Percentiles rank a stretch among this genome's conserved stretches.
These are phyloP conservation scores for Gobius niger DNA, from an alignment of 2,113 vertebrate species.

Conservation along the genomic window DNA sequence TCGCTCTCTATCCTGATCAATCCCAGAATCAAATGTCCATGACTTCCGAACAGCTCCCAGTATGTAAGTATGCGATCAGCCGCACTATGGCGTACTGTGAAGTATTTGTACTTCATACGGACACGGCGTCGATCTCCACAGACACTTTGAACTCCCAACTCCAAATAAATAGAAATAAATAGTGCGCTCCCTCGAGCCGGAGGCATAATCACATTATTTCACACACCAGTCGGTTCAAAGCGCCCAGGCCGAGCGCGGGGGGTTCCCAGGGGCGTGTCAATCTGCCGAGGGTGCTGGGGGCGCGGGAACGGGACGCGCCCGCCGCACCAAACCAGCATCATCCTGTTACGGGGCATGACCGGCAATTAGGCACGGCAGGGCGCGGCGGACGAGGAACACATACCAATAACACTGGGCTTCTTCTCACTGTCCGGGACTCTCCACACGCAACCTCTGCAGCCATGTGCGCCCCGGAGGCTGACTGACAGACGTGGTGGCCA, in stretches of 20 bases:
- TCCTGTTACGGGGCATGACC: constrained; percentile 71
- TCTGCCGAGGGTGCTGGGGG: constrained; percentile 71
- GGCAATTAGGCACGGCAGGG: constrained; percentile 60
- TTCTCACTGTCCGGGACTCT: too few species aligned
- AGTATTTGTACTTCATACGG: neutral
- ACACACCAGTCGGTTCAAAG: constrained; percentile 77
- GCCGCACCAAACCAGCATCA: constrained; percentile 71
- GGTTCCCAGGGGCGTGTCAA: constrained; percentile 75
- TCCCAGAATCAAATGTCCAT: too few species aligned
- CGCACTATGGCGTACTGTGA: too few species aligned
- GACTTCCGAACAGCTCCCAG: too few species aligned
- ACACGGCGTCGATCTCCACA: constrained; percentile 49
- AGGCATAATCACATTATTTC: constrained; percentile 78
- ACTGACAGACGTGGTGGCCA: too few species aligned
- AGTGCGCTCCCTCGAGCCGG: constrained; percentile 65
- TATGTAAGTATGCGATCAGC: too few species aligned
- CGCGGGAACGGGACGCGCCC: constrained; percentile 68
- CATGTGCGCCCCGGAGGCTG: too few species aligned
- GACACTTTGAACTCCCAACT: constrained; percentile 35
- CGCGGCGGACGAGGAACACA: constrained; percentile 34
- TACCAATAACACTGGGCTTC: neutral
- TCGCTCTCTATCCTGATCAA: too few species aligned
- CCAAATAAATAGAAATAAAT: neutral
- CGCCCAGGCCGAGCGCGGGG: constrained; percentile 72
- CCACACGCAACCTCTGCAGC: too few species aligned